A percentile compares a stretch with the other conserved stretches of the same genome.
Conservation (phyloP, 2,797 vertebrate genomes). For the Danionella dracula region DNA sequence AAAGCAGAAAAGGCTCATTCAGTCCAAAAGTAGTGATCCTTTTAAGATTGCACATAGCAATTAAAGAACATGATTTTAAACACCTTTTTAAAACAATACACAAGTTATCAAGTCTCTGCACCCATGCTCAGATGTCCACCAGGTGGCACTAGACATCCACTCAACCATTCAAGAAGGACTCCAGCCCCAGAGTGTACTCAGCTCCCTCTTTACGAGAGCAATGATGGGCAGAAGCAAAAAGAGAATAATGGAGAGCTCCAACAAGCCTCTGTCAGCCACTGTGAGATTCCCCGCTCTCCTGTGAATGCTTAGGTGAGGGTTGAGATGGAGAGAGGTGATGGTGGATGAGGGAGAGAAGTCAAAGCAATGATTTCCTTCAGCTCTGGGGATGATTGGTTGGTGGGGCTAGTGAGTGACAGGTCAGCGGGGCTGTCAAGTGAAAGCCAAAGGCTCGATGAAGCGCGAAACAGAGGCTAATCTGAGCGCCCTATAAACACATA, state of each 20-base stretch:
- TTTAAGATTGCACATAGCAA: no score
- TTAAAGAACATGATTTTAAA: no score
- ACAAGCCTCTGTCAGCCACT: conserved; percentile 6
- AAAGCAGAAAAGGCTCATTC: not conserved
- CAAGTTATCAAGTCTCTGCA: no score
- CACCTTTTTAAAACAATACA: no score
- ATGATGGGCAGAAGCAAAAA: conserved; percentile 3
- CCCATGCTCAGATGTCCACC: not conserved
- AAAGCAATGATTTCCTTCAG: conserved; percentile 6
- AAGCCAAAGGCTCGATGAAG: not conserved
- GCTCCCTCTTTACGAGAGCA: not conserved
- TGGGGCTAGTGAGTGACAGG: conserved; percentile 13
- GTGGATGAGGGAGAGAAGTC: conserved; percentile 14
- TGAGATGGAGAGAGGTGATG: not conserved
- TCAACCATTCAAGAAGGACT: not conserved
- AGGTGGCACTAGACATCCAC: conserved; percentile 24
- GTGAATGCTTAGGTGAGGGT: not conserved
- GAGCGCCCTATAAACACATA: not conserved
- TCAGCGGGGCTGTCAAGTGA: conserved; percentile 13
- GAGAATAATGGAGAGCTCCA: conserved; percentile 15
- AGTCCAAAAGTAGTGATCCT: no score
- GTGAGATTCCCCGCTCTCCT: not conserved
- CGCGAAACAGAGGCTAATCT: not conserved
- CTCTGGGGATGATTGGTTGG: conserved; percentile 7
- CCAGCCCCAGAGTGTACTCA: not conserved